These are phyloP conservation scores for Pristionchus exspectatus DNA, from an alignment of 2,888 invertebrate genomes.

Conservation along the genomic window DNA sequence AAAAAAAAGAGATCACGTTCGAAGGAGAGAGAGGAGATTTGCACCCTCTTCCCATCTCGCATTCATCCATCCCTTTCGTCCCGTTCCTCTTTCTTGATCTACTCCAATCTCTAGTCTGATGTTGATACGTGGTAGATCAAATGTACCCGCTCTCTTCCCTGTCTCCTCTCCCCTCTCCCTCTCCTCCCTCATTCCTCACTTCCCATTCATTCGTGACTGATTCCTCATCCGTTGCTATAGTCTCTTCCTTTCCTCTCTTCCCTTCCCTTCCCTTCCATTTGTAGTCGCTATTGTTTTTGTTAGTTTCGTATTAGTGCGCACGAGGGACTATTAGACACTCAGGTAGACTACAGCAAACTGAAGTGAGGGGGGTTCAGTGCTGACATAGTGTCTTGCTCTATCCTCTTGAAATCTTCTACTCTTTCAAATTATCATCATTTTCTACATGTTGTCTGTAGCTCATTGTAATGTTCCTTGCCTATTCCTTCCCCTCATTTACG, in stretches of 20 bases:
- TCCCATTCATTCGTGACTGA: neutral
- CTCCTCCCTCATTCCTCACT: neutral
- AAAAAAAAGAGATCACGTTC: neutral
- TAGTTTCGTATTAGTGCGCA: neutral
- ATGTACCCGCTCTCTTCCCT: neutral
- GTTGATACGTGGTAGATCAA: constrained; percentile 22
- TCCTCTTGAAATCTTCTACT: neutral
- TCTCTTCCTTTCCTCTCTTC: neutral
- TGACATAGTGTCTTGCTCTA: too few relatives aligned
- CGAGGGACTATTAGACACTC: neutral
- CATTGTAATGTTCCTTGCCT: neutral
- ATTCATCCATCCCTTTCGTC: neutral
- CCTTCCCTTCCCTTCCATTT: neutral
- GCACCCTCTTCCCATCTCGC: neutral
- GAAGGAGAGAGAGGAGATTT: neutral
- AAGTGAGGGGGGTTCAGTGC: neutral
- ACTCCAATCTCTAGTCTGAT: constrained; percentile 14
- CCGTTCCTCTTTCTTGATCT: neutral
- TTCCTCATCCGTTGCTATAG: neutral
- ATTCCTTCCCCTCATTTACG: neutral
- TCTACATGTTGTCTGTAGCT: neutral
- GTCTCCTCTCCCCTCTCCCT: neutral
- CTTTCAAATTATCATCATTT: neutral
- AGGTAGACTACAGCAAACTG: neutral
- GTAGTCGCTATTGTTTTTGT: neutral